Conservation (phyloP, 2,797 vertebrate species). For the Phoebastria nigripes region DNA sequence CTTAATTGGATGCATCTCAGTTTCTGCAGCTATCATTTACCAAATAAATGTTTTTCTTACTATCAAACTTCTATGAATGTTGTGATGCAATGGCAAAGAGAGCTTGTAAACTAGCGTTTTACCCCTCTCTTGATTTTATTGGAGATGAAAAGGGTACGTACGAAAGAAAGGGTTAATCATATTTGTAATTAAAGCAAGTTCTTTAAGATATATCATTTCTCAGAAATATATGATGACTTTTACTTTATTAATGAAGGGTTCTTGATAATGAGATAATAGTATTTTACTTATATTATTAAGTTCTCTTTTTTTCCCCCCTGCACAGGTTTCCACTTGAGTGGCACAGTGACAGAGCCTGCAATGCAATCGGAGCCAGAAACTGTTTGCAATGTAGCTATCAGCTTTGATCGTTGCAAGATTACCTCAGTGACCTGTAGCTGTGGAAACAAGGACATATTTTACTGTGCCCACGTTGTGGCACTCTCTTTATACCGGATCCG, state of each 20-base stretch:
- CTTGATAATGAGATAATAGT: not conserved
- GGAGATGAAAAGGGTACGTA: not conserved
- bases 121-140: not conserved
- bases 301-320: not conserved
- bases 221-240: not conserved
- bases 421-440: slow-evolving; percentile 97
- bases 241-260: not conserved
- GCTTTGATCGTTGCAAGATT: slow-evolving; percentile 99
- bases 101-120: not conserved
- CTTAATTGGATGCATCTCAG: not conserved
- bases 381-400: slow-evolving; percentile 96
- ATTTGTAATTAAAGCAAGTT: not conserved
- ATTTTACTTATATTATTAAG: not conserved
- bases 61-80: not conserved
- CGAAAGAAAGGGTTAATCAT: not conserved
- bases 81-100: not conserved
- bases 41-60: not conserved
- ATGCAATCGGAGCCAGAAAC: slow-evolving; percentile 90
- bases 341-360: slow-evolving; percentile 95
- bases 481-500: slow-evolving; percentile 96
- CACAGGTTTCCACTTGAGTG: slow-evolving; percentile 95
- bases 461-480: slow-evolving; percentile 96
- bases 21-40: not conserved
- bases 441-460: slow-evolving; percentile 99
- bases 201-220: not conserved